A percentile compares a stretch with the other conserved stretches of the same genome.
Evolutionary conservation across 2,113 vertebrate species (phyloP).

Genomic region (Mobula hypostoma): DNA sequence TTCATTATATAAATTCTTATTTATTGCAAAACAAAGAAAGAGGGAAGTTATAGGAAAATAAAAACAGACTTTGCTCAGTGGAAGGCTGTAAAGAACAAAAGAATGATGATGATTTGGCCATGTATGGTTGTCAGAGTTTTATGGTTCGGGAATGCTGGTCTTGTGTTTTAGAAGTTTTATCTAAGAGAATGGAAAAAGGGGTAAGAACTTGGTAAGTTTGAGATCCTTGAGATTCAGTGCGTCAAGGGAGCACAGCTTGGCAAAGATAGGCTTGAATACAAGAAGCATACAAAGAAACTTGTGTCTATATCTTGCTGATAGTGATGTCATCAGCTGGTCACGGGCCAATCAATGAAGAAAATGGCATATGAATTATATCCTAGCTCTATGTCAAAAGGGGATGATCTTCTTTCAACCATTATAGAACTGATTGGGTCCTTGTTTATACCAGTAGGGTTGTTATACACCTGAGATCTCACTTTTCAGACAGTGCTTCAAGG

Average conservation of each 20-base stretch:
- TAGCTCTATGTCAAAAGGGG: neutral
- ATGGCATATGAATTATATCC: neutral
- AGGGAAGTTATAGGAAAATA: neutral
- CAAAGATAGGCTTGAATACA: neutral
- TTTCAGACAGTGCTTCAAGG: constrained; percentile 30
- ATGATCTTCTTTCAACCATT: neutral
- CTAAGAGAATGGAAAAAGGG: neutral
- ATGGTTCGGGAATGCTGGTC: no score
- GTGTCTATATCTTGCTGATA: neutral
- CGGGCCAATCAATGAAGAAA: neutral
- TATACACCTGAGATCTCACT: constrained; percentile 1
- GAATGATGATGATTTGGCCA: neutral
- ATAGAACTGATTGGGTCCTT: neutral
- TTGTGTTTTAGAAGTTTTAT: neutral
- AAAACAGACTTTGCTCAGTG: neutral
- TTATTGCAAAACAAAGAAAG: neutral
- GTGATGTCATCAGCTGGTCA: neutral
- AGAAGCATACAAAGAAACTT: neutral
- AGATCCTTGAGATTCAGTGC: neutral
- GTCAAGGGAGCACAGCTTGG: neutral
- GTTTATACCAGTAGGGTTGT: neutral
- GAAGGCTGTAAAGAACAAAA: neutral
- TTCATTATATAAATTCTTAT: neutral
- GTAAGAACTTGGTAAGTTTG: neutral
- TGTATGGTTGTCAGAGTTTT: neutral